A percentile compares a stretch with the other conserved stretches of the same genome.
Conservation (phyloP, 2,797 vertebrate species). For the Chromobotia macracanthus region DNA sequence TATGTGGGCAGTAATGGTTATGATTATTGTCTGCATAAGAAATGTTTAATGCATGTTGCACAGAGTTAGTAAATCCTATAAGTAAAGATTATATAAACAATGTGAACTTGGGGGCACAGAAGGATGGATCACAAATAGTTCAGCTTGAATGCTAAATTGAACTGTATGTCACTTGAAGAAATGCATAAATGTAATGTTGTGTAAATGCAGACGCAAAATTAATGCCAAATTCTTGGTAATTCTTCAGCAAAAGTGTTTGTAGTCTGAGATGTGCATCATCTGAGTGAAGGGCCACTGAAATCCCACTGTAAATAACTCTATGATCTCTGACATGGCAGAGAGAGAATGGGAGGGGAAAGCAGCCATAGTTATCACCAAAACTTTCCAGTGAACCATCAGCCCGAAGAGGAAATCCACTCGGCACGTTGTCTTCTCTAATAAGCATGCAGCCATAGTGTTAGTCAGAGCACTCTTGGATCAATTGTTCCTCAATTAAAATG, state of each 20-base stretch:
- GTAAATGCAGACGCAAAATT: slow-evolving; percentile 41
- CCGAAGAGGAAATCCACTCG: slow-evolving; percentile 18
- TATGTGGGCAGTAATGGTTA: neutral
- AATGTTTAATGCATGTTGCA: too few species aligned
- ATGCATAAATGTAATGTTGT: neutral
- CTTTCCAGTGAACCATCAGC: slow-evolving; percentile 38
- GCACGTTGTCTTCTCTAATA: slow-evolving; percentile 38
- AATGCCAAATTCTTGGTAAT: neutral
- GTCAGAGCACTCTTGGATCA: slow-evolving; percentile 48
- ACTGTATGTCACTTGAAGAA: neutral
- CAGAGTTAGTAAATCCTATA: too few species aligned
- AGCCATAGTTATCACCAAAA: slow-evolving; percentile 49
- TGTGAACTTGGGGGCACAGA: too few species aligned
- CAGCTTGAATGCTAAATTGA: neutral
- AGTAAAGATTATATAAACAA: too few species aligned
- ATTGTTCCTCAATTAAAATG: slow-evolving; percentile 54
- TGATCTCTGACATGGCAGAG: slow-evolving; percentile 44
- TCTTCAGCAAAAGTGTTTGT: slow-evolving; percentile 7
- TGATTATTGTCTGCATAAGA: neutral
- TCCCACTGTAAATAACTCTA: slow-evolving; percentile 34
- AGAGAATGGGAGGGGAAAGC: slow-evolving; percentile 33
- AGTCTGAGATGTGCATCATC: slow-evolving; percentile 37
- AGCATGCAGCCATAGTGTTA: slow-evolving; percentile 5
- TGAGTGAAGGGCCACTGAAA: slow-evolving; percentile 28
- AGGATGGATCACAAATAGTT: neutral